These are phyloP conservation scores for Ophioderma brevispina DNA, from an alignment of 35 echinoderm and acorn worm genomes.

Conservation along the genomic window DNA sequence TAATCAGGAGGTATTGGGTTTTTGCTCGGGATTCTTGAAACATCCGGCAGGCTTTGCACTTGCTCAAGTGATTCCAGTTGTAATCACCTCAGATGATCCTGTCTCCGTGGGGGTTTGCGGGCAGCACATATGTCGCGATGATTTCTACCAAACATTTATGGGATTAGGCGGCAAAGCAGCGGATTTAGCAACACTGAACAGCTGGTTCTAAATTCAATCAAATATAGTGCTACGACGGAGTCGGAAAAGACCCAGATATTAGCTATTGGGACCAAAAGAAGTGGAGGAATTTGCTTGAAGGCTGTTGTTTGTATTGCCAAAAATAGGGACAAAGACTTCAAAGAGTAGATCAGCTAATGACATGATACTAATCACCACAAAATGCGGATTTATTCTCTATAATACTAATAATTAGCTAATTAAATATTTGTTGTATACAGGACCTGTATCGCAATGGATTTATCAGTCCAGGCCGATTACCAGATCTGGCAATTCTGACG, in stretches of 20 bases:
- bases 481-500: too few relatives aligned
- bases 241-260: not conserved
- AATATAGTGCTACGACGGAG: not conserved
- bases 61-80: conserved; percentile 18
- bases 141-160: conserved; percentile 39
- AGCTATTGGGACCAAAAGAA: not conserved
- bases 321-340: too few relatives aligned
- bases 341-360: too few relatives aligned
- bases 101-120: conserved; percentile 14
- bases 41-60: not conserved
- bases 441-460: too few relatives aligned
- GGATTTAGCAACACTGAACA: conserved; percentile 23
- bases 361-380: too few relatives aligned
- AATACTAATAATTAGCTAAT: too few relatives aligned
- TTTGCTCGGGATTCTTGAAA: not conserved
- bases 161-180: not conserved
- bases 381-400: too few relatives aligned
- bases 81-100: conserved; percentile 33
- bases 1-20: conserved; percentile 66
- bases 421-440: too few relatives aligned
- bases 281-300: not conserved
- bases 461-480: too few relatives aligned
- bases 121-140: not conserved
- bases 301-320: too few relatives aligned
- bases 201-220: conserved; percentile 31